Evolutionary conservation across 2,797 vertebrate genomes (phyloP).

Genomic region (Mycteria americana): DNA sequence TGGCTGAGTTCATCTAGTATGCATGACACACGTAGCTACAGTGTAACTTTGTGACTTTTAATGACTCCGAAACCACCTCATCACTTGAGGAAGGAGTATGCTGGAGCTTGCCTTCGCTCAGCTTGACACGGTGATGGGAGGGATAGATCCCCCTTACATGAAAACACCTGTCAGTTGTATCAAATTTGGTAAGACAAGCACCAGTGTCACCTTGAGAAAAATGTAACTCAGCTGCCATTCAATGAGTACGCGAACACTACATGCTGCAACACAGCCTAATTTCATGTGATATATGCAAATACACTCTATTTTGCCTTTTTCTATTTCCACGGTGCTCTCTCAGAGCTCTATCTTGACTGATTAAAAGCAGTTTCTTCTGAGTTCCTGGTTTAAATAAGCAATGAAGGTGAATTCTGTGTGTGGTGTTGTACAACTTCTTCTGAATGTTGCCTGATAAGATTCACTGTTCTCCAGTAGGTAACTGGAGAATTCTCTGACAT

Average conservation of each 20-base stretch:
- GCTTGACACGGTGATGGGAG: slow-evolving; percentile 70
- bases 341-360: slow-evolving; percentile 58
- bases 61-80: slow-evolving; percentile 64
- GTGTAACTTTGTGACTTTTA: slow-evolving; percentile 70
- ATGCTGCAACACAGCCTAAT: slow-evolving; percentile 60
- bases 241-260: not conserved
- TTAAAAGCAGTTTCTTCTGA: slow-evolving; percentile 65
- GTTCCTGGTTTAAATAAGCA: slow-evolving; percentile 52
- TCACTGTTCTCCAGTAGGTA: no score
- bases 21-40: slow-evolving; percentile 28
- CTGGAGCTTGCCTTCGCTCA: slow-evolving; percentile 69
- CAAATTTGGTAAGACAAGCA: slow-evolving; percentile 74
- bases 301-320: slow-evolving; percentile 49
- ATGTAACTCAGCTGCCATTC: slow-evolving; percentile 68
- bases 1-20: slow-evolving; percentile 48
- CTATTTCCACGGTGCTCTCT: slow-evolving; percentile 54
- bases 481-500: slow-evolving; percentile 5
- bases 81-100: slow-evolving; percentile 60
- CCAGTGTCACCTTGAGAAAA: slow-evolving; percentile 72
- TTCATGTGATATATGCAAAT: slow-evolving; percentile 74
- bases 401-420: not conserved
- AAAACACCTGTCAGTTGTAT: slow-evolving; percentile 74
- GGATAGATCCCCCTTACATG: slow-evolving; percentile 66
- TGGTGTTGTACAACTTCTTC: slow-evolving; percentile 40
- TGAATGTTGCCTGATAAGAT: slow-evolving; percentile 46